Base-by-base conservation (phyloP, 2,888 invertebrate species). In the Timandra comae region DNA sequence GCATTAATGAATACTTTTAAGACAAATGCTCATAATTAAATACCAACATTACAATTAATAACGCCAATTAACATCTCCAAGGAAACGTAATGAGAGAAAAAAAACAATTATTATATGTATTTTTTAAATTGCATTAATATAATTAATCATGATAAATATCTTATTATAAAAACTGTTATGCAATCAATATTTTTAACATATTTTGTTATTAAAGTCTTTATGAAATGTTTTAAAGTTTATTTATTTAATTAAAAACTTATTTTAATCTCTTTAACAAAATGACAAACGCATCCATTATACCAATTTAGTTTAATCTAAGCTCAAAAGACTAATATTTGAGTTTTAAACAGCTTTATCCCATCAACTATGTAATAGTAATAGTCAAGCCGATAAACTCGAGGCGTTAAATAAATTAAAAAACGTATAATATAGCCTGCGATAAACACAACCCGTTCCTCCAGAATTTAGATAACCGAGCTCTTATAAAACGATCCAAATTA, bases 391-490 rank as follows among this genome's bases (percentile, higher is more conserved):
- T 81, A 80, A 79, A 67, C 64, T 56, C 63, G 57, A 70, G 67
- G 79, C 69, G 81, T 81, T 82, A 82, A 82, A 84, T 84, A 84
- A 85, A 84, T 85, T 84, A 82, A 82, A 84, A 84, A 84, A 80
- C 66, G 73, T 72, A 82, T 84, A 84, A 85, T 85, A n/a, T n/a
- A 79, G 64, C 73, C 62, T 52, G 63, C 77, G 81, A 84, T 84
- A 84, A 81, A 79, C 77, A 82, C 71, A 78, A 79, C 80, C 74
- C 74, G 80, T 74, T 74, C 68, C 56, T 65, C 75, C 70, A 49
- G 55, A 54, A 61, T 74, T 80, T n/a, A n/a, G 84, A 82, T 84
- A 81, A 81, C 72, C 80, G 74, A 80, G 71, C 79, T 75, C 72
- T 79, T 82, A 81, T 82, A 80, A 82, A 84, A 82, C 74, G 79